Conservation (phyloP, 2,888 invertebrate species). For the Melieria picta region DNA sequence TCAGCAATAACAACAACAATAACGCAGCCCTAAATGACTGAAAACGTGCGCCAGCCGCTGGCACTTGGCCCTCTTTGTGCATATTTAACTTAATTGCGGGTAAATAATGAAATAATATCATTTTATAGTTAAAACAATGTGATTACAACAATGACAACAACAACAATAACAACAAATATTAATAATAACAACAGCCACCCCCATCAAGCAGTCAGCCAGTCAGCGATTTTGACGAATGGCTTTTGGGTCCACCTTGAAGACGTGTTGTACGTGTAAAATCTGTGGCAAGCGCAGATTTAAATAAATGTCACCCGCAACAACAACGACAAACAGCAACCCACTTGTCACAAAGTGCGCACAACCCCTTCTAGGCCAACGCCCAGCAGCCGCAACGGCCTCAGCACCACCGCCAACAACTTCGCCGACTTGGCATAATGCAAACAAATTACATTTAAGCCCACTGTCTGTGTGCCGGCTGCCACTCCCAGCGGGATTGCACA, state of each 20-base stretch:
- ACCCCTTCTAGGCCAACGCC: too few relatives aligned
- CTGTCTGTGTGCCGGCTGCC: not conserved
- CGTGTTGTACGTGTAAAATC: conserved; percentile 13
- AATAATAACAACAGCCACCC: conserved; percentile 14
- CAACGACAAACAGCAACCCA: not conserved
- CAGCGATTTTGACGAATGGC: not conserved
- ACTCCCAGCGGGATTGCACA: conserved; percentile 26
- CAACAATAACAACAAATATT: conserved; percentile 17
- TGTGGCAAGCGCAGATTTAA: conserved; percentile 23
- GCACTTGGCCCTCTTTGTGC: not conserved
- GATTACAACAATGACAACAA: conserved; percentile 12
- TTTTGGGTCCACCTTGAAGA: not conserved
- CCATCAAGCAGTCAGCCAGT: not conserved
- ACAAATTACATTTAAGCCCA: conserved; percentile 26
- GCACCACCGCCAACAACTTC: not conserved
- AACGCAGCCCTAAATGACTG: not conserved
- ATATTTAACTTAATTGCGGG: conserved; percentile 22
- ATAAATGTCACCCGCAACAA: conserved; percentile 4
- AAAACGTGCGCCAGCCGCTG: conserved; percentile 10
- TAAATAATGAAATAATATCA: conserved; percentile 19
- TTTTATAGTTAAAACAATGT: conserved; percentile 19
- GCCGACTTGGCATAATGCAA: conserved; percentile 20
- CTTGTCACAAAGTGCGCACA: too few relatives aligned
- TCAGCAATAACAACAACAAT: conserved; percentile 22
- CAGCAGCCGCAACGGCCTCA: too few relatives aligned